Evolutionary conservation across 53 echinoderm and acorn worm species (phyloP), one percentile per base, ranked within the genome.

Genomic region (Temnopleurus reevesii): DNA sequence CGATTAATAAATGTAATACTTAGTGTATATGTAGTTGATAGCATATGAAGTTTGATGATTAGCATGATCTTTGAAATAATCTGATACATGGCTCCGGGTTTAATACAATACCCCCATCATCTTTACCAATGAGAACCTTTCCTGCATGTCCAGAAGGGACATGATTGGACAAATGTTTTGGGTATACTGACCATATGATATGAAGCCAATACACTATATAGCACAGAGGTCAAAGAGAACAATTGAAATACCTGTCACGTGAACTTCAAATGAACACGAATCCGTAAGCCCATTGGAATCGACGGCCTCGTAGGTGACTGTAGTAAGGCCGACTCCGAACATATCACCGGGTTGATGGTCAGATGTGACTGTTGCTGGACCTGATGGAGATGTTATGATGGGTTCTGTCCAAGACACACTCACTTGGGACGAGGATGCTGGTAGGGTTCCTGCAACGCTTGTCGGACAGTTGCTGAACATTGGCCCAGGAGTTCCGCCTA

Each of bases 391-490:
- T 18, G 63, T 36, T 15, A 41, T 41, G 13, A 33, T 71, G 4
- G 71, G 71, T 19, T n/a, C 71, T 5, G 36, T 38, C 71, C 71
- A 71, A 4, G 43, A 19, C 2, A 71, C 71, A 36, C 36, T 21
- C 19, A 71, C 71, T 41, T 71, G 71, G 0, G 71, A n/a, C 21
- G 71, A 71, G 36, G n/a, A 38, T 71, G 21, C 10, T 8, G 71
- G 71, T 41, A 71, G 21, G 4, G 71, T 71, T 41, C 71, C 71
- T n/a, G 41, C 6, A 5, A 41, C 38, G 41, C 9, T 71, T 6
- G 71, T n/a, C 71, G 71, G 71, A n/a, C 71, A 71, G 38, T 41
- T 41, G 10, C n/a, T 26, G 12, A 71, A 71, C 71, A 71, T 71
- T 19, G 71, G 38, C 21, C 10, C 21, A 1, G 71, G 71, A 5